Base-by-base conservation (phyloP, 2,113 vertebrate species). In the Carassius carassius region DNA sequence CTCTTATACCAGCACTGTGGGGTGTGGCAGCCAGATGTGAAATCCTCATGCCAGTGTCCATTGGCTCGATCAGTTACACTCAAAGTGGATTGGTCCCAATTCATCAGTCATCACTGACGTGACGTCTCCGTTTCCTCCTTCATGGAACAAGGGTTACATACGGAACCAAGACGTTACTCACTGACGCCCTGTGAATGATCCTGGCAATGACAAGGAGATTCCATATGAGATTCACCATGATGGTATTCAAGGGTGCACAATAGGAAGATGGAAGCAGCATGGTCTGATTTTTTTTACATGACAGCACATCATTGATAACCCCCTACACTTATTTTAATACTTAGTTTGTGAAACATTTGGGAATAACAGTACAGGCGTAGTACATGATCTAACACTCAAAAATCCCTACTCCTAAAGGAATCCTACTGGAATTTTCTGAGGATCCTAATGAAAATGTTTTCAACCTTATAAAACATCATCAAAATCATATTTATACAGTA, bases 131-230 rank as follows among this genome's bases (percentile, higher is more conserved):
- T 29, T 29, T 1, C 29, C 29, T 35, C 35, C 35, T 35, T 35
- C 35, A 35, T 1, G 35, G 35, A 35, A 35, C 35, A 5, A 35
- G 35, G 35, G 35, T 35, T 35, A 35, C 35, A 35, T 35, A 35
- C 3, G 35, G 3, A 35, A 35, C 35, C 35, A 5, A 37, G 5
- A 6, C 37, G 35, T 44, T 44, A 19, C 16, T 32, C 16, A 69
- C 65, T 67, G 29, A 32, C 7, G 4, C 35, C 10, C 67, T 72
- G 35, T 72, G 69, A 44, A 72, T 41, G 69, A 72, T 72, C 37
- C 69, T 72, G 69, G 17, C 19, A 72, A 72, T 72, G 69, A 72
- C 69, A 72, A 72, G 35, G 69, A n/a, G n/a, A 72, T 72, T 72
- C 35, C 2, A 2, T n/a, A 72, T 72, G 35, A 72, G 37, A 35